phyloP scores from a whole-genome alignment of 1,140 invertebrate genomes.

The Lasaia peninsularis region DNA sequence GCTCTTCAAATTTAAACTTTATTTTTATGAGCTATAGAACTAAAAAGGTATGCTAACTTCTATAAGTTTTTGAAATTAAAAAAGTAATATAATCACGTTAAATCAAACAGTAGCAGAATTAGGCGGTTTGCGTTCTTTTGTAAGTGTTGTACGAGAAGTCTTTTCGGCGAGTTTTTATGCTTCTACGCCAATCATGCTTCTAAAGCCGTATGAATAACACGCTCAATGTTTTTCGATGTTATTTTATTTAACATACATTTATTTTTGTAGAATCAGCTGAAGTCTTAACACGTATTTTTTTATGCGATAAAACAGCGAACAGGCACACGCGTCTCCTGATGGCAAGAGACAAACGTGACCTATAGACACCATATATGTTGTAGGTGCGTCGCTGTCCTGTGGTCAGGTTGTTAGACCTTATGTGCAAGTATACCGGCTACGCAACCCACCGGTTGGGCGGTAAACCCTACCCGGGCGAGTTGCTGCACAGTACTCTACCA shows the following conservation, averaged over 20 bases:
- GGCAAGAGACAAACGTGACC: too few species aligned
- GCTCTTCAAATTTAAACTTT: conserved; percentile 28
- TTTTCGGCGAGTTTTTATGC: conserved; percentile 3
- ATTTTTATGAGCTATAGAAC: conserved; percentile 18
- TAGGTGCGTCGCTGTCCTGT: too few species aligned
- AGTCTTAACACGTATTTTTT: neutral
- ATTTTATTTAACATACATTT: neutral
- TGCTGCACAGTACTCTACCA: too few species aligned
- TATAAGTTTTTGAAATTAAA: conserved; percentile 24
- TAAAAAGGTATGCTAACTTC: neutral
- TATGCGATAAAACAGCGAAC: too few species aligned
- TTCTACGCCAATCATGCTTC: conserved; percentile 9
- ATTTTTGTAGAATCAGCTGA: neutral
- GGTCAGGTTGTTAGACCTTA: too few species aligned
- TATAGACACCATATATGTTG: too few species aligned
- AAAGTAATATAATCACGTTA: conserved; percentile 64
- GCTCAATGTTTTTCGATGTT: neutral
- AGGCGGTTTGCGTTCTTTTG: conserved; percentile 48
- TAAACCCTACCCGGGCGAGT: too few species aligned
- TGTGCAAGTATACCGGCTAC: too few species aligned
- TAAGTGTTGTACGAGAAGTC: conserved; percentile 29
- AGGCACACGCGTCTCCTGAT: too few species aligned
- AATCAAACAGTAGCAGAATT: conserved; percentile 62
- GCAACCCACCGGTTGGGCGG: too few species aligned
- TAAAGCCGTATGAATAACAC: neutral